Percentiles rank a stretch among this genome's conserved stretches.
Conservation (phyloP, 2,888 invertebrate species). For the Cephus pulcher region DNA sequence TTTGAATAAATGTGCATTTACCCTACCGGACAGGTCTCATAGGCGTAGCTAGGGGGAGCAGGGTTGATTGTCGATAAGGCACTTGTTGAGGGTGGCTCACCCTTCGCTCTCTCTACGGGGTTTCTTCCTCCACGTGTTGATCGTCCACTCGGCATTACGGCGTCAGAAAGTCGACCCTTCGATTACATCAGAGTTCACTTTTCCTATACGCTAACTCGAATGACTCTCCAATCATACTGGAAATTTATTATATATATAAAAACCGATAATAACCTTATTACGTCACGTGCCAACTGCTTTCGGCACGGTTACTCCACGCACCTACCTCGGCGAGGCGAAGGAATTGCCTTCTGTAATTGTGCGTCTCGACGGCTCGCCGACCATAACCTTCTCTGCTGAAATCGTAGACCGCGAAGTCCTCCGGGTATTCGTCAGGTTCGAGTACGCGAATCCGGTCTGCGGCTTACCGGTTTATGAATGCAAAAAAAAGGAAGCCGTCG, state of each 20-base stretch:
- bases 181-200: not conserved
- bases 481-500: conserved; percentile 7
- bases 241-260: not conserved
- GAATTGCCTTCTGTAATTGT: not conserved
- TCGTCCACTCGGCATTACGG: not conserved
- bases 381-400: not conserved
- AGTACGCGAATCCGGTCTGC: not conserved
- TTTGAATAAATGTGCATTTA: not conserved
- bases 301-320: not conserved
- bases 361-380: not conserved
- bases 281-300: not conserved
- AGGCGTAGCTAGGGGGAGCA: not conserved
- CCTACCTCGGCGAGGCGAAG: not conserved
- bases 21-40: not conserved
- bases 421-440: not conserved
- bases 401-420: not conserved
- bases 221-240: not conserved
- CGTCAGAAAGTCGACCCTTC: not conserved
- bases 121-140: not conserved
- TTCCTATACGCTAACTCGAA: not conserved
- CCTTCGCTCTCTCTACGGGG: not conserved
- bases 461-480: not conserved
- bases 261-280: not conserved
- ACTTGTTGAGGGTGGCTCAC: conserved; percentile 6
- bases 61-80: conserved; percentile 1